Evolutionary conservation across 2,113 vertebrate genomes (phyloP), one percentile per base, ranked within the genome.

Genomic region (Chaetura pelagica): DNA sequence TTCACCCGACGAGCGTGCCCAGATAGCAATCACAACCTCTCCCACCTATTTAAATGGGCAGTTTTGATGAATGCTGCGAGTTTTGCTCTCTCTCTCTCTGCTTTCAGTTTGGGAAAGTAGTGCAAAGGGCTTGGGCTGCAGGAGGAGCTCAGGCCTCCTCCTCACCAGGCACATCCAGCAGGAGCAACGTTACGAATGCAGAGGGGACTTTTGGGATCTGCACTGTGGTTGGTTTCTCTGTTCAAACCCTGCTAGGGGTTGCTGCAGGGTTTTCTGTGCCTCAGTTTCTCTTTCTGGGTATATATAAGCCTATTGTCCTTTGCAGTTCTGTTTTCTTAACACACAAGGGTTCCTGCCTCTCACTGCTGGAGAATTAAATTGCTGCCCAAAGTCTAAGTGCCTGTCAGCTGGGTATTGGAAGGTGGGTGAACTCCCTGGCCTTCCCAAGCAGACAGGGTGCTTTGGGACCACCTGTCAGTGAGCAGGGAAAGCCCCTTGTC

Each of bases 21-120:
- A 73, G 93, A 93, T 69, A 84, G 87, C 7, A 62, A 91, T 64
- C 88, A 0, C 89, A 86, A 84, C 95, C 87, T 81, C 92, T 93
- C 67, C 93, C 74, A 18, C 40, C n/a, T 69, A 23, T 16, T 58
- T 38, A 72, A 67, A 81, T 1, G 38, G 74, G 69, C 76, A 85
- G 71, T 74, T 61, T 48, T 35, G 74, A 79, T 74, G 80, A 83
- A 46, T 2, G 32, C 57, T 62, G 66, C 2, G 11, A 62, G 67
- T 32, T 79, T 30, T 89, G 73, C 81, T 59, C 54, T 19, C 72
- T 52, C 82, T 42, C 85, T 51, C 22, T 59, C 54, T 19, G 16
- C 44, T 27, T 15, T 23, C 23, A 2, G 0, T 57, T 5, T 4
- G 71, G 22, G n/a, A 10, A 90, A 49, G 18, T 46, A 44, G 58